Conservation (phyloP, 2,888 invertebrate species). For the Acrobasis suavella region DNA sequence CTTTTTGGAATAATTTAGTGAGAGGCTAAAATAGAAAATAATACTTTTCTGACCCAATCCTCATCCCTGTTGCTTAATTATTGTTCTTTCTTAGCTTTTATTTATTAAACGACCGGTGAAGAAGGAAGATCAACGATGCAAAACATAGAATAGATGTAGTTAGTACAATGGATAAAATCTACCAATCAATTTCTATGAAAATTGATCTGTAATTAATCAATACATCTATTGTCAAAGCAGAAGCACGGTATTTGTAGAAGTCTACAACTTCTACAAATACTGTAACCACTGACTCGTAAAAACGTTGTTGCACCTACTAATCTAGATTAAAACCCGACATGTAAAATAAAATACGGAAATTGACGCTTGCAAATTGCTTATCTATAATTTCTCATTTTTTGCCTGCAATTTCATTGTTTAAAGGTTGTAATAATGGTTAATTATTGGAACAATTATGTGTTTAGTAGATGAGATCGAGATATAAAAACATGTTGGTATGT, state of each 20-base stretch:
- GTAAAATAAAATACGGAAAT: not conserved
- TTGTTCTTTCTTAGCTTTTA: too few species aligned
- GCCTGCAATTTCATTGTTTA: slow-evolving; percentile 19
- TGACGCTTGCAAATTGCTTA: not conserved
- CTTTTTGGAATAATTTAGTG: too few species aligned
- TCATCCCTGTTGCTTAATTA: too few species aligned
- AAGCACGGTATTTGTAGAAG: too few species aligned
- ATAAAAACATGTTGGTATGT: slow-evolving; percentile 5
- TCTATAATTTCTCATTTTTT: not conserved
- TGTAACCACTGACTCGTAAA: too few species aligned
- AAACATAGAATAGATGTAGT: too few species aligned
- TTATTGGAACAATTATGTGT: slow-evolving; percentile 1
- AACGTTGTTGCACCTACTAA: not conserved
- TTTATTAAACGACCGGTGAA: too few species aligned
- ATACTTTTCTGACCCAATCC: too few species aligned
- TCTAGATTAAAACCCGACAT: not conserved
- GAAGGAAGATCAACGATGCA: too few species aligned
- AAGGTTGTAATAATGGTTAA: not conserved
- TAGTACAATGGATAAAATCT: too few species aligned
- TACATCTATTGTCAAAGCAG: not conserved
- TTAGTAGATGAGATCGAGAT: not conserved
- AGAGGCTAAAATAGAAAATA: too few species aligned
- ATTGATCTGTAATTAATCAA: not conserved
- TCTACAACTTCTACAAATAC: too few species aligned
- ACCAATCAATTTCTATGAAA: slow-evolving; percentile 1